Evolutionary conservation across 2,888 invertebrate species (phyloP), one percentile per base, ranked within the genome.

Genomic region (Diachrysia chrysitis): DNA sequence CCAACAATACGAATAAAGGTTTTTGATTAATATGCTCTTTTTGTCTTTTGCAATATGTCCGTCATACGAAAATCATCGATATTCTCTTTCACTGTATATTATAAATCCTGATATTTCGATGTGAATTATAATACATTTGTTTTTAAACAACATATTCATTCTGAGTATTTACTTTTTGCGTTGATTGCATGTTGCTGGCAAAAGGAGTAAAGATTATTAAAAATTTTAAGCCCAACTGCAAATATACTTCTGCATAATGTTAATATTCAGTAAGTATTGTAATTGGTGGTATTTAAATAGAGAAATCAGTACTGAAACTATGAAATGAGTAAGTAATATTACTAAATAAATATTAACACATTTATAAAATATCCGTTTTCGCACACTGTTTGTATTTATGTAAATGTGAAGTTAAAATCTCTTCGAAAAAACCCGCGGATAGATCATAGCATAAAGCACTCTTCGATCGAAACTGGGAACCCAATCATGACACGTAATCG

Each of bases 401-500:
- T 12, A 3, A 37, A 37, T 37, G 14, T 37, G 12, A 37, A 37
- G 12, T 14, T 14, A 10, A 14, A 37, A 17, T 46, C n/a, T 7
- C 1, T 17, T 46, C 46, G 1, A 46, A 1, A 17, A 0, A 17
- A 2, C 46, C 46, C 1, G 6, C 17, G 46, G 1, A 17, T 59
- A 71, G 61, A 61, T 64, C 66, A 69, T 54, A 48, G 23, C 56
- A 55, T 46, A 53, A 60, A 60, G 60, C 25, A 21, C 54, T 58
- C 63, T 66, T 48, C 54, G 9, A 32, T 54, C 29, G 51, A 66
- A 68, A 74, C 57, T 55, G 35, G 46, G 66, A 69, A 75, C 58
- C 60, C 69, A 79, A 79, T 76, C 72, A 76, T 61, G 60, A 56
- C 70, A 76, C 61, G 67, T 84, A 84, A 82, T 83, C 74, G 76